These are phyloP conservation scores for Dasypogon diadema DNA, from an alignment of 2,888 invertebrate genomes.

Conservation along the genomic window DNA sequence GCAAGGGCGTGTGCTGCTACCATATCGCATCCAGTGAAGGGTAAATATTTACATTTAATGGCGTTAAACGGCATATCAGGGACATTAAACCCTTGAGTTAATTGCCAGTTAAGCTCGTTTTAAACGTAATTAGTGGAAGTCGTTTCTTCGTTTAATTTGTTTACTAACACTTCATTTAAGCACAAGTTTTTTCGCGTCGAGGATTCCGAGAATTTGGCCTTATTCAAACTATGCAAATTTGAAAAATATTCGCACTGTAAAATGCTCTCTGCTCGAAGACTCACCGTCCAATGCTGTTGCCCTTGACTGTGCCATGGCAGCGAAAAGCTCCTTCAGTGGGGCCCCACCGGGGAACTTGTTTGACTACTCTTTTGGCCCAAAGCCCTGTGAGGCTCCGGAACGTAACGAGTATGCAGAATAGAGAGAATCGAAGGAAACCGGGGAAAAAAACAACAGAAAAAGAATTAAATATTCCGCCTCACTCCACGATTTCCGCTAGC, in stretches of 20 bases:
- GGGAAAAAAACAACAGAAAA: slow-evolving; percentile 47
- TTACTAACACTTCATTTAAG: slow-evolving; percentile 4
- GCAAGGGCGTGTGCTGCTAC: slow-evolving; percentile 40
- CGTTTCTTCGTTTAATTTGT: slow-evolving; percentile 13
- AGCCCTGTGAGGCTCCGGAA: slow-evolving; percentile 3
- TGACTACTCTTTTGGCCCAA: slow-evolving; percentile 6
- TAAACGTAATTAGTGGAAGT: slow-evolving; percentile 35
- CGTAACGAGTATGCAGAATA: slow-evolving; percentile 2
- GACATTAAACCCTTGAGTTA: slow-evolving; percentile 53
- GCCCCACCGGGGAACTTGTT: slow-evolving; percentile 13
- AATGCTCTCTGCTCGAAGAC: neutral
- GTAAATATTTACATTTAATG: slow-evolving; percentile 52
- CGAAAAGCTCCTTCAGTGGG: slow-evolving; percentile 18
- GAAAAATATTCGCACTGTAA: neutral
- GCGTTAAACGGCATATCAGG: slow-evolving; percentile 41
- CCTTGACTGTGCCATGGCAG: slow-evolving; percentile 34
- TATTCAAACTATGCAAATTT: slow-evolving; percentile 10
- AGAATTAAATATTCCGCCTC: slow-evolving; percentile 51
- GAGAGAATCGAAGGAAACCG: slow-evolving; percentile 4
- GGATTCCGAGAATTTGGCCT: neutral
- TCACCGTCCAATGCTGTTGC: slow-evolving; percentile 13
- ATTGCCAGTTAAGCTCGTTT: slow-evolving; percentile 48
- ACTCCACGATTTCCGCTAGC: slow-evolving; percentile 60
- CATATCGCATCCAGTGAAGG: slow-evolving; percentile 3
- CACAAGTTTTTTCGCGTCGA: neutral